Base-by-base conservation (phyloP, 2,888 invertebrate species). In the Erannis defoliaria region DNA sequence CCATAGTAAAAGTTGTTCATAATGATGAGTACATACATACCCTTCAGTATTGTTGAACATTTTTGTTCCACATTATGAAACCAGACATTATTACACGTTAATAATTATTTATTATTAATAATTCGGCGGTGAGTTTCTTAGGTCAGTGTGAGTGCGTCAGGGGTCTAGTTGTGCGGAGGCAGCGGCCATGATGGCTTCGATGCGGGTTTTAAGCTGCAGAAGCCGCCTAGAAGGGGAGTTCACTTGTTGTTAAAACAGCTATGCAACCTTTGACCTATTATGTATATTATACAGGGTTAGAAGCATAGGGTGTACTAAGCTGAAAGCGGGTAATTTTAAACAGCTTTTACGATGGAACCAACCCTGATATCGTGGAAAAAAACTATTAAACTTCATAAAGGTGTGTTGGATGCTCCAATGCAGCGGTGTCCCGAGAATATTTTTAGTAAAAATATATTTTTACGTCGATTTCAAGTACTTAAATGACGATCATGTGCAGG, bases 121-220 rank as follows among this genome's bases (percentile, higher is more conserved):
- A 14, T 54, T 21, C 46, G 18, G 18, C 31, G 35, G 59, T 48
- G n/a, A 54, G 48, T 60, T 26, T 26, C 26, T 6, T 26, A 26
- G 26, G 4, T 26, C 26, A 29, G 59, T 56, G 49, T n/a, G 54
- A 50, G 23, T 21, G 48, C 43, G 62, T 67, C 61, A 64, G 43
- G 31, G 33, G 55, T 50, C 37, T 14, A 19, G 29, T 2, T 35
- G 45, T 12, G 80, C 81, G 58, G 76, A 16, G 23, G 80, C 82
- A 63, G 77, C 74, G 43, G 83, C 78, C 82, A 89, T 88, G 67
- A 84, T 85, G 58, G 86, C 89, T 78, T 89, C 89, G 62, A 91
- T 80, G 65, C 81, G 82, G 55, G 71, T 57, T 87, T 85, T 89
- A 73, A 91, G 87, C 72, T 63, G 80, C 76, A 75, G 73, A 73